Evolutionary conservation across 2,113 vertebrate genomes (phyloP).

Genomic region (Okapia johnstoni): DNA sequence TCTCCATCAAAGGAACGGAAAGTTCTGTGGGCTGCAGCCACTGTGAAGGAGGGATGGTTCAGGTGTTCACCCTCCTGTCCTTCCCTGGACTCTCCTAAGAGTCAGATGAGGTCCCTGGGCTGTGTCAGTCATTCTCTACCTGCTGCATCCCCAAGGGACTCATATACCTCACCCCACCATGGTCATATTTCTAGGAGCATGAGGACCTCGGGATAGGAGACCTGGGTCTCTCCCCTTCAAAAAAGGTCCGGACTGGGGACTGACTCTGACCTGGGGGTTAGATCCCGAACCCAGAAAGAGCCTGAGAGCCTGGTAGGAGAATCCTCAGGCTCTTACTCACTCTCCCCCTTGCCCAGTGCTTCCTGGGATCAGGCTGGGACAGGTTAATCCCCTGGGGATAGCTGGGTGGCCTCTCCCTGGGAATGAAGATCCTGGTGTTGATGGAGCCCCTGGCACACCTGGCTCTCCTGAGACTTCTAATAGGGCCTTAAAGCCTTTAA

Average conservation of each 20-base stretch:
- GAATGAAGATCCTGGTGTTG: not conserved
- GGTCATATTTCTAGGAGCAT: not conserved
- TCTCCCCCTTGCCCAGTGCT: not conserved
- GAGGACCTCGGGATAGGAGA: not conserved
- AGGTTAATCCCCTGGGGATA: slow-evolving; percentile 13
- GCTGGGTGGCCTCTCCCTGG: slow-evolving; percentile 4
- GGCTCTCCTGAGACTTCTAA: not conserved
- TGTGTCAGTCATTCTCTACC: fast-evolving
- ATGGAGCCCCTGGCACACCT: not conserved
- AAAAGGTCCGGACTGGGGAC: not conserved
- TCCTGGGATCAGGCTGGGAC: slow-evolving; percentile 9
- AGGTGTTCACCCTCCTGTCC: not conserved
- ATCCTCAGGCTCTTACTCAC: not conserved
- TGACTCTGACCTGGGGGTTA: not conserved
- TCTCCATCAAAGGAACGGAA: not conserved
- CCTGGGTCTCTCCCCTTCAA: not conserved
- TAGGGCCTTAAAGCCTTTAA: not conserved
- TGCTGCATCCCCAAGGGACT: not conserved
- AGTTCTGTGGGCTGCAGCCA: not conserved
- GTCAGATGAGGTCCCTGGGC: not conserved
- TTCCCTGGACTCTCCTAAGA: not conserved
- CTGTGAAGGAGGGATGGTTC: not conserved
- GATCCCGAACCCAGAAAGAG: not conserved
- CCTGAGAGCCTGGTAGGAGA: not conserved
- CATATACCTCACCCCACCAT: fast-evolving